These are phyloP conservation scores for Lethocerus indicus DNA, from an alignment of 1,140 invertebrate genomes.

Conservation along the genomic window DNA sequence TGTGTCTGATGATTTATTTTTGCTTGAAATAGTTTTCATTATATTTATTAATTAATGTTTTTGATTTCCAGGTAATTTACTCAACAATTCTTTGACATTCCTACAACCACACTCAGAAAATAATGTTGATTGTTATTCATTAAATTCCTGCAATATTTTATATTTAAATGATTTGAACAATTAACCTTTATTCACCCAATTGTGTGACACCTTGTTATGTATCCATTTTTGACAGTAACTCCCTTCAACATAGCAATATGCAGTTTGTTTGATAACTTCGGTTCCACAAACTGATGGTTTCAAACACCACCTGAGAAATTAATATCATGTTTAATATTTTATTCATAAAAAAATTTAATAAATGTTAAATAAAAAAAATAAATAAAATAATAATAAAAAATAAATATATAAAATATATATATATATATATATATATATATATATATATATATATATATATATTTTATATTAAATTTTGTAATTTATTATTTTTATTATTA, in stretches of 20 bases:
- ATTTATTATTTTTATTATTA: not conserved
- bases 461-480: not conserved
- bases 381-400: not conserved
- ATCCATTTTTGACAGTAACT: constrained; percentile 63
- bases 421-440: not conserved
- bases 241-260: constrained; percentile 67
- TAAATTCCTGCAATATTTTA: no score
- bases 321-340: not conserved
- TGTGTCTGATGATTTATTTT: no score
- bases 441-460: not conserved
- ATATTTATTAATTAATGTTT: no score
- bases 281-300: constrained; percentile 51
- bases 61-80: no score
- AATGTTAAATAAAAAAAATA: constrained; percentile 1
- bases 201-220: constrained; percentile 24
- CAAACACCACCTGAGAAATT: constrained; percentile 44
- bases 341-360: constrained; percentile 1
- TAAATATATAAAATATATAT: not conserved
- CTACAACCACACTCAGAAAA: no score
- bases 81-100: no score
- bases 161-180: no score
- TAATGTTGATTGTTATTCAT: no score
- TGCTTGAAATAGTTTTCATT: no score
- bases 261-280: constrained; percentile 57
- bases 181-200: no score